Base-by-base conservation (phyloP, 2,888 invertebrate species). In the Troides helena region DNA sequence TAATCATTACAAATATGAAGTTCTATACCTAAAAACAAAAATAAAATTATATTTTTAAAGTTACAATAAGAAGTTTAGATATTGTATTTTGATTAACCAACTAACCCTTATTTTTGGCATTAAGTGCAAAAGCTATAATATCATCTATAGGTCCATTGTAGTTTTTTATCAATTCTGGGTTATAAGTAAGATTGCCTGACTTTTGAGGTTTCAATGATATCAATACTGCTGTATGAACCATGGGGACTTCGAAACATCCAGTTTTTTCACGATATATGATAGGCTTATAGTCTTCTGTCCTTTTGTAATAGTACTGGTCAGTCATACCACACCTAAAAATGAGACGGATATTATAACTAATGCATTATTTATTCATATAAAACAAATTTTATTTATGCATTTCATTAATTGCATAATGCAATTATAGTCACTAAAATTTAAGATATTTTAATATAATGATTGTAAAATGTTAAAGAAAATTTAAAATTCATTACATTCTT, bases 221-320 rank as follows among this genome's bases (percentile, higher is more conserved):
- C 58, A 99, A 88, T 18, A 99, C 95, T 7, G 97, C 96, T 0
- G 97, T 96, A 83, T 98, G 98, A 2, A 99, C 94, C 98, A 99
- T 97, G 0, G 98, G 98, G 0, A 99, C 99, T 6, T 90, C 80
- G 81, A 96, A 97, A 80, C 97, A 96, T 0, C 98, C 98, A 1
- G 87, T 81, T 68, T 94, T 94, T 71, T 95, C 93, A 18, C 95
- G 88, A 72, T 95, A 93, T 60, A 97, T 90, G 65, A 99, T 97
- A 1, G 95, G 95, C 77, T 96, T 95, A 83, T 99, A 99, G 61
- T 96, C 95, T 7, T 97, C 96, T 0, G 98, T 97, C 78, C 98
- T 93, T 74, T 94, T 87, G 83, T 98, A 97, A 82, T 98, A 97
- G 82, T 96, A 98, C 72, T 96, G 94, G 0, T 95, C 93, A 0